These are phyloP conservation scores for Chlorocebus sabaeus DNA, from an alignment of 2,113 vertebrate species.

Conservation along the genomic window DNA sequence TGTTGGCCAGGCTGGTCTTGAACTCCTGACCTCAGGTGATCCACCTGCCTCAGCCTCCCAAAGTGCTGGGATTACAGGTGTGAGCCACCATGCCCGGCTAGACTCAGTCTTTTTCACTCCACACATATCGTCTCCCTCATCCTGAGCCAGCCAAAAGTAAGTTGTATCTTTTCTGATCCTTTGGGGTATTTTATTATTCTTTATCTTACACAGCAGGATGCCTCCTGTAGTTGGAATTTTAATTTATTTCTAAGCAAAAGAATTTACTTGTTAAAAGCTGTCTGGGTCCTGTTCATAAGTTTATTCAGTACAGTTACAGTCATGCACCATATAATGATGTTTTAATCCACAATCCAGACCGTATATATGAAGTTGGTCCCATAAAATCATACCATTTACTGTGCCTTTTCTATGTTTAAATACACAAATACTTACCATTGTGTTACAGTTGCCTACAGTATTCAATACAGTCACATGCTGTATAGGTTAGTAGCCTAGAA, in stretches of 20 bases:
- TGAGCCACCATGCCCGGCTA: neutral
- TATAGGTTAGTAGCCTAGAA: neutral
- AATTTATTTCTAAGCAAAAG: neutral
- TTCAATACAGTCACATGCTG: neutral
- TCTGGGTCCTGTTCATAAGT: constrained; percentile 18
- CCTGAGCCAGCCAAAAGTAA: neutral
- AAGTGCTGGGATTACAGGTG: too few relatives aligned
- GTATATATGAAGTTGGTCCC: neutral
- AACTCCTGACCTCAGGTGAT: too few relatives aligned
- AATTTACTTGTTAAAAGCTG: constrained; percentile 15
- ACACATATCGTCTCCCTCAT: neutral
- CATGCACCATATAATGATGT: neutral
- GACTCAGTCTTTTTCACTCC: neutral
- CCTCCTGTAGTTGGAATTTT: constrained; percentile 34
- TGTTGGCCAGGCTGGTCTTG: too few relatives aligned
- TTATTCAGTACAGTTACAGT: neutral
- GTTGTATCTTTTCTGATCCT: constrained; percentile 3
- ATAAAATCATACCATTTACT: neutral
- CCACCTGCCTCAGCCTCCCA: too few relatives aligned
- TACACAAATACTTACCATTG: neutral
- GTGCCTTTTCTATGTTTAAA: neutral
- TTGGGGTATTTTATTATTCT: neutral
- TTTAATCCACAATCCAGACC: neutral
- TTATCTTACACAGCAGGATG: neutral
- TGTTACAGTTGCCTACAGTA: neutral